These are phyloP conservation scores for Ambastaia sidthimunki DNA, from an alignment of 2,797 vertebrate genomes.

Conservation along the genomic window DNA sequence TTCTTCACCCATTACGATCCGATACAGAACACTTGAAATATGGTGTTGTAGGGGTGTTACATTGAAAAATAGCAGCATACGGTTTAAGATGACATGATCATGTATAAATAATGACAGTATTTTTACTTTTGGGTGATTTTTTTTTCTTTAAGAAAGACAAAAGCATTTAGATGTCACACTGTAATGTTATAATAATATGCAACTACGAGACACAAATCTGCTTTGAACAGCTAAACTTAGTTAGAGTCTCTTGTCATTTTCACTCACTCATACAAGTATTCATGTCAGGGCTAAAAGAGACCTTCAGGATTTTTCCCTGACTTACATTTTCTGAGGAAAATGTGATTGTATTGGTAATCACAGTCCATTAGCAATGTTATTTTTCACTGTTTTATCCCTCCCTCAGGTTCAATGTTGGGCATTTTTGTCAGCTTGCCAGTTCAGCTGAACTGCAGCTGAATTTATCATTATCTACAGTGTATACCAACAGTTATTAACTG, in stretches of 20 bases:
- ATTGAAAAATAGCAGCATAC: neutral
- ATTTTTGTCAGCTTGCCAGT: constrained; percentile 40
- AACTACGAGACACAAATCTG: constrained; percentile 36
- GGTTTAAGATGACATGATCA: neutral
- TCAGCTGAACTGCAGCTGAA: constrained; percentile 30
- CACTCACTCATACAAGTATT: constrained; percentile 32
- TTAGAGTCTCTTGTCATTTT: constrained; percentile 36
- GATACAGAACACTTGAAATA: too few species aligned
- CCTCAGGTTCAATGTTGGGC: constrained; percentile 31
- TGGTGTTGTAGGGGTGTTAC: neutral
- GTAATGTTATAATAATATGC: constrained; percentile 18
- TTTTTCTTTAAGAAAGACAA: neutral
- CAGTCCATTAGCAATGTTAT: constrained; percentile 38
- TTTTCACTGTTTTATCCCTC: constrained; percentile 39
- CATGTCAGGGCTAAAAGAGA: constrained; percentile 37
- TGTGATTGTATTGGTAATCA: constrained; percentile 43
- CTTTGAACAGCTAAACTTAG: constrained; percentile 35
- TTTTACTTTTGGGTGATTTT: neutral
- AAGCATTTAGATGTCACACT: neutral
- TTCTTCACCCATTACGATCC: too few species aligned
- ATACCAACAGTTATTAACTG: constrained; percentile 36
- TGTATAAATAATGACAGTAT: neutral
- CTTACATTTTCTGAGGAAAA: constrained; percentile 32
- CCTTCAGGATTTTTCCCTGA: constrained; percentile 34
- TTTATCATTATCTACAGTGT: constrained; percentile 43